Evolutionary conservation across 2,113 vertebrate species (phyloP).

Genomic region (Pitta sordida): DNA sequence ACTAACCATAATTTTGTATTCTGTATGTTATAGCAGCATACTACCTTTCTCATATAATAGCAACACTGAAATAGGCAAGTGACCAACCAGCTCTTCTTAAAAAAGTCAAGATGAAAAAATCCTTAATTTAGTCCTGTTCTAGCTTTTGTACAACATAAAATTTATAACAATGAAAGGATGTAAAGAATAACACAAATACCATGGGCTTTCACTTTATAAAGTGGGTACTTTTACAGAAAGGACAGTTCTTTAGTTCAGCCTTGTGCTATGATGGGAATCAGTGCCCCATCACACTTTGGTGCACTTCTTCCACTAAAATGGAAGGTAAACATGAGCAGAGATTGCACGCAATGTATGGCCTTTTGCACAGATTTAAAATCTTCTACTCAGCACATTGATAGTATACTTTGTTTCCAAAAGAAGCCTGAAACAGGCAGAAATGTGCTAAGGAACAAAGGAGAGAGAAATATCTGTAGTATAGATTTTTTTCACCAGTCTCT

Average conservation of each 20-base stretch:
- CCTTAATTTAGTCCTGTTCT: background rate
- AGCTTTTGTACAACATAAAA: background rate
- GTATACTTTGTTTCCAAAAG: background rate
- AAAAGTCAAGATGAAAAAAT: background rate
- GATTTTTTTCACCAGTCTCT: background rate
- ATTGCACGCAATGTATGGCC: background rate
- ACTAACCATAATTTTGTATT: background rate
- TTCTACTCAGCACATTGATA: background rate
- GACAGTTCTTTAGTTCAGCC: background rate
- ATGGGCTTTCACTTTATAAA: background rate
- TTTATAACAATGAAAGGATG: background rate
- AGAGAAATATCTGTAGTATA: background rate
- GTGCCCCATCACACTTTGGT: background rate
- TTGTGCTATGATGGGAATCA: background rate
- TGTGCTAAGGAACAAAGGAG: background rate
- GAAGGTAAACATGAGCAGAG: background rate
- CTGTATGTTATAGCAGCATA: background rate
- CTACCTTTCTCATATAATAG: background rate
- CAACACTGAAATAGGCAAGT: background rate
- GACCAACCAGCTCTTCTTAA: background rate
- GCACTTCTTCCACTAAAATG: background rate
- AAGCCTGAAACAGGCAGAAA: background rate
- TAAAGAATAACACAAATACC: background rate
- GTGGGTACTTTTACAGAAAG: background rate
- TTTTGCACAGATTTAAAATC: background rate